Evolutionary conservation across 1,140 invertebrate genomes (phyloP), one percentile per base, ranked within the genome.

Genomic region (Cydia pomonella): DNA sequence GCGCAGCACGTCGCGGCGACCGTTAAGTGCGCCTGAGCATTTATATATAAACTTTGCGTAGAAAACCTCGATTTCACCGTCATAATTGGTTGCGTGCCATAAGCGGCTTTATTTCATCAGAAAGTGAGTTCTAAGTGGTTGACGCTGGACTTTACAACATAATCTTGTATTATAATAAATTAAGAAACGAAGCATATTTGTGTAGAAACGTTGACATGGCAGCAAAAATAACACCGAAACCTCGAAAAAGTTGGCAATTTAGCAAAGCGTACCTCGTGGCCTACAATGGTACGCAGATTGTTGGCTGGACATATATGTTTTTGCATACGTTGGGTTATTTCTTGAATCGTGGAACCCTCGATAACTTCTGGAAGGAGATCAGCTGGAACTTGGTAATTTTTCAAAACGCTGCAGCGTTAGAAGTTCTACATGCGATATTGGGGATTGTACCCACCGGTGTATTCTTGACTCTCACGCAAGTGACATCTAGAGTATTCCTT

Each of bases 401-500:
- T 82, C 97, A 98, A 93, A 97, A 97, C 91, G 96, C 96, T 72
- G 97, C 97, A 63, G 84, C 97, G 76, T 93, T 93, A 73, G 82
- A 97, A 96, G 94, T 98, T 77, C 64, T 98, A 1, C 97, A 98
- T 92, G 95, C 97, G 44, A 88, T 94, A 3, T 84, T 95, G 23
- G 96, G 97, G 7, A 88, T 98, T 29, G 97, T 98, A 0, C 94
- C 94, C 77, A 98, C 97, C 0, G 97, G 95, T 90, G 94, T 96
- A 3, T 77, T 96, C 12, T 92, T 98, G 9, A 98, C 97, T 4
- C 92, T 94, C 9, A 95, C 97, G 81, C 97, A 99, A 94, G 97
- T 98, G 29, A 94, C 95, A 6, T 98, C 97, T 64, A 94, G 98
- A 75, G 95, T 99, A 9, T 95, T 97, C 80, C 93, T 98, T 4